A percentile compares a stretch with the other conserved stretches of the same genome.
These are phyloP conservation scores for Luscinia megarhynchos DNA, from an alignment of 2,797 vertebrate genomes.

Conservation along the genomic window DNA sequence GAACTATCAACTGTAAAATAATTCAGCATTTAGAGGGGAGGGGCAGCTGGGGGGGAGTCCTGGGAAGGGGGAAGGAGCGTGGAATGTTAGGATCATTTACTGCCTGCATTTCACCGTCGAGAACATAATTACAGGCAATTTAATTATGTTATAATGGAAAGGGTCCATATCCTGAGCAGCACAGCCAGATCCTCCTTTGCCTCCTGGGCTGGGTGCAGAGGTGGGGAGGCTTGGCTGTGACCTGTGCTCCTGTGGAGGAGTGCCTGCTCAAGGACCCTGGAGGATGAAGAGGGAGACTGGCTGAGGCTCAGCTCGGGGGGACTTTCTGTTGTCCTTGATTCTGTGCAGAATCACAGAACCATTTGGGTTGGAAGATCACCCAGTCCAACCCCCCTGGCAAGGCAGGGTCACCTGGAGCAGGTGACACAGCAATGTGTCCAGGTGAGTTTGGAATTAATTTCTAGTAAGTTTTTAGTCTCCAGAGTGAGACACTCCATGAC, in stretches of 20 bases:
- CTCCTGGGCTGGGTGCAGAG: neutral
- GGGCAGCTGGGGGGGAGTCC: neutral
- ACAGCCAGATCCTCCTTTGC: neutral
- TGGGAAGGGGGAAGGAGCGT: neutral
- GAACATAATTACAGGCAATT: conserved; percentile 62
- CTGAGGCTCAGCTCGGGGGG: neutral
- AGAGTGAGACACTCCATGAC: rapidly evolving
- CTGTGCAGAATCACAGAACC: neutral
- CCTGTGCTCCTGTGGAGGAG: rapidly evolving
- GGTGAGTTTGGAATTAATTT: neutral
- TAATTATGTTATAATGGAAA: conserved; percentile 57
- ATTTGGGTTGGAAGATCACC: neutral
- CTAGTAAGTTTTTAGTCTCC: no score
- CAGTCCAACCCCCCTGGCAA: neutral
- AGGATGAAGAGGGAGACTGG: neutral
- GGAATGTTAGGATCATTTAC: conserved; percentile 50
- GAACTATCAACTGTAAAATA: conserved; percentile 84
- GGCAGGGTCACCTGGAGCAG: neutral
- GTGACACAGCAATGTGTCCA: neutral
- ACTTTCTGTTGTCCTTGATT: neutral
- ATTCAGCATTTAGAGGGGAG: conserved; percentile 78
- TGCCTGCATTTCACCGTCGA: conserved; percentile 45
- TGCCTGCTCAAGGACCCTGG: neutral
- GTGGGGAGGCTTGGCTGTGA: neutral
- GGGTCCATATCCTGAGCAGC: neutral